phyloP scores from a whole-genome alignment of 1,140 invertebrate species.

The Drosophila pseudoobscura region DNA sequence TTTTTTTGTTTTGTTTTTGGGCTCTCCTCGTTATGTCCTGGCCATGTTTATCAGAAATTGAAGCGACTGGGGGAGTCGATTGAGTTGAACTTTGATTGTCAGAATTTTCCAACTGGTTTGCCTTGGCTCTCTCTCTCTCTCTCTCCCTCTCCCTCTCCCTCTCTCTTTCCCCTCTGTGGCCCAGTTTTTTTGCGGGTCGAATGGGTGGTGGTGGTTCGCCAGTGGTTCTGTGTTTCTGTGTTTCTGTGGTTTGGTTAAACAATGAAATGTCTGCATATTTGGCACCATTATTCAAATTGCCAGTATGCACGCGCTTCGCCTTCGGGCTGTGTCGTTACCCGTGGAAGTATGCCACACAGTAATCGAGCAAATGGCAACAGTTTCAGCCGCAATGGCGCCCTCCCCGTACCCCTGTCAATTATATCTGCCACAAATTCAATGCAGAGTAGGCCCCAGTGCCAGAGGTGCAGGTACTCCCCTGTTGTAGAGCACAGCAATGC shows the following conservation, averaged over 20 bases:
- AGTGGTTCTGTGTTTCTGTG: not conserved
- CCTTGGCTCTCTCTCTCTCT: no score
- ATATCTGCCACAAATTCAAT: constrained; percentile 68
- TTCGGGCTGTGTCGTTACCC: constrained; percentile 6
- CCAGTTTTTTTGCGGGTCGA: constrained; percentile 14
- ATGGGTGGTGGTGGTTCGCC: not conserved
- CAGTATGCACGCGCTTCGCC: constrained; percentile 71
- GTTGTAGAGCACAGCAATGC: constrained; percentile 32
- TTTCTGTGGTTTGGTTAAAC: constrained; percentile 41
- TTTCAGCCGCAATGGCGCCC: constrained; percentile 12
- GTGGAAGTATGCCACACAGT: constrained; percentile 54
- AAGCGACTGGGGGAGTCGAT: no score
- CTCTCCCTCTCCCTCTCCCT: constrained; percentile 10
- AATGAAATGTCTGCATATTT: constrained; percentile 78
- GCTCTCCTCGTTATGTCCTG: no score
- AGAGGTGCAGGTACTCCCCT: constrained; percentile 37
- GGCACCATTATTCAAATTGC: constrained; percentile 80
- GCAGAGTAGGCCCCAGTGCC: constrained; percentile 22
- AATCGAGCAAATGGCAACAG: constrained; percentile 33
- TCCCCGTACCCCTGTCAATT: constrained; percentile 33
- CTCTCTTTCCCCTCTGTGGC: constrained; percentile 26
- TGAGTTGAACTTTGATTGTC: no score
- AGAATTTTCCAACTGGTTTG: no score
- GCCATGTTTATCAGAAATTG: no score
- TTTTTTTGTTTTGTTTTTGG: no score